Conservation (phyloP, 2,888 invertebrate species). For the Meganola albula region DNA sequence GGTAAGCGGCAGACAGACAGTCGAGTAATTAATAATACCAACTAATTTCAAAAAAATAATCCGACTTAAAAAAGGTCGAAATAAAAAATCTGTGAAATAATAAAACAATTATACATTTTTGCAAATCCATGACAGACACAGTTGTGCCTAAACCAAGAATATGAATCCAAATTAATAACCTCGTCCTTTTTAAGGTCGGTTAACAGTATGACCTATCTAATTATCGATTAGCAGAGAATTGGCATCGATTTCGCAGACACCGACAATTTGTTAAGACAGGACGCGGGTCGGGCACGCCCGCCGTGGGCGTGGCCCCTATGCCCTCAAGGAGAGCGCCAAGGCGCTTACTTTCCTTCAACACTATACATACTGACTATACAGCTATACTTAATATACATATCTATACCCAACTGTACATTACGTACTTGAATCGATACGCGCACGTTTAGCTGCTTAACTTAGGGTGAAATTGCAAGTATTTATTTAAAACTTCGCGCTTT, state of each 20-base stretch:
- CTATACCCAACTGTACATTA: constrained; percentile 7
- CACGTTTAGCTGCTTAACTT: constrained; percentile 6
- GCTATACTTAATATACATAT: constrained; percentile 15
- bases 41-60: too few relatives aligned
- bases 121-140: too few relatives aligned
- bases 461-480: not conserved
- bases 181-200: too few relatives aligned
- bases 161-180: too few relatives aligned
- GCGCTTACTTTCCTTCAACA: constrained; percentile 49
- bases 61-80: too few relatives aligned
- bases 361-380: constrained; percentile 35
- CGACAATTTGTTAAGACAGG: constrained; percentile 50
- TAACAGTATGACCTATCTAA: too few relatives aligned
- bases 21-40: too few relatives aligned
- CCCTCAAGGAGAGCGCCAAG: constrained; percentile 44
- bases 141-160: too few relatives aligned
- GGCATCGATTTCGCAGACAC: constrained; percentile 24
- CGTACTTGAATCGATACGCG: constrained; percentile 23
- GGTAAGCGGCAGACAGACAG: too few relatives aligned
- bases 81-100: too few relatives aligned
- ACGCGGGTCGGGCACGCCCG: constrained; percentile 50
- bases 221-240: not conserved
- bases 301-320: constrained; percentile 50
- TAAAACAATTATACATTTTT: too few relatives aligned
- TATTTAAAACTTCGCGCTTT: too few relatives aligned